These are phyloP conservation scores for Linnaemya vulpina DNA, from an alignment of 2,888 invertebrate genomes.

Conservation along the genomic window DNA sequence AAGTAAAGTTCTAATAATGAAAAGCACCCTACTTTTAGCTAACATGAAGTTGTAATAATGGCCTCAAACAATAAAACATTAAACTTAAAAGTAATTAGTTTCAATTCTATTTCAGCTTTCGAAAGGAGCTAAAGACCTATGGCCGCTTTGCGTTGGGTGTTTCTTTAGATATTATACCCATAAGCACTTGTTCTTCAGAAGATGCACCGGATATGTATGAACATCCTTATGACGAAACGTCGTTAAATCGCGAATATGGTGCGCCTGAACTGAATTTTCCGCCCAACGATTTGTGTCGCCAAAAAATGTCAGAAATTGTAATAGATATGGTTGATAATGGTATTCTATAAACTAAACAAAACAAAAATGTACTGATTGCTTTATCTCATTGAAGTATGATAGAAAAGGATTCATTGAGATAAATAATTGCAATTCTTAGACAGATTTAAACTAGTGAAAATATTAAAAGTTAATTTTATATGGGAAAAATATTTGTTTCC, in stretches of 20 bases:
- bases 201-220: conserved; percentile 89
- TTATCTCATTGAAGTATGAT: background rate
- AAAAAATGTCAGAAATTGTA: conserved; percentile 88
- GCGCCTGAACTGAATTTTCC: conserved; percentile 83
- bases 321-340: conserved; percentile 87
- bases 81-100: background rate
- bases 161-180: conserved; percentile 89
- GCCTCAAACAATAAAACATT: background rate
- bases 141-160: conserved; percentile 88
- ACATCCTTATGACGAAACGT: conserved; percentile 78
- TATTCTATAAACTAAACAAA: conserved; percentile 83
- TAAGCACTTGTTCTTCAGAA: conserved; percentile 87
- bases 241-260: conserved; percentile 77
- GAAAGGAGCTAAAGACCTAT: conserved; percentile 86
- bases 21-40: too few species aligned
- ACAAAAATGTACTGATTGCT: conserved; percentile 6
- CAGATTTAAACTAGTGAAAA: conserved; percentile 37
- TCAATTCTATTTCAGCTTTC: conserved; percentile 83
- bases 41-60: too few species aligned
- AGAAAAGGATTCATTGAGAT: conserved; percentile 40
- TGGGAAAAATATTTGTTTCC: conserved; percentile 6
- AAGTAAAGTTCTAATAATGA: too few species aligned
- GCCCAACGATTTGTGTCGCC: conserved; percentile 86
- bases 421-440: conserved; percentile 28
- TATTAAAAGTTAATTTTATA: conserved; percentile 30